These are phyloP conservation scores for Hylia prasina DNA, from an alignment of 2,113 vertebrate species.

Conservation along the genomic window DNA sequence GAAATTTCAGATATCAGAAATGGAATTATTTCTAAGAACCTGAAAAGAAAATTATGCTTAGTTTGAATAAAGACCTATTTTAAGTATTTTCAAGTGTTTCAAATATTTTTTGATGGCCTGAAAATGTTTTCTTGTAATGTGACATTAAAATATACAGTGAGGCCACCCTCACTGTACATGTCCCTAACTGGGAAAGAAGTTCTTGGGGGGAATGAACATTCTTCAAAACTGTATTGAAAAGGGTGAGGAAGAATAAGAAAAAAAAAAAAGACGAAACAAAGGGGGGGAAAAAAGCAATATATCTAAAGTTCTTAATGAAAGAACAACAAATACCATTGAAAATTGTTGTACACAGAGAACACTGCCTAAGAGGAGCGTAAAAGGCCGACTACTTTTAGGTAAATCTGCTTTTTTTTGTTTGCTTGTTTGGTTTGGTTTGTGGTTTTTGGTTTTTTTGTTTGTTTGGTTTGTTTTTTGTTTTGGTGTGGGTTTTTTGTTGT, in stretches of 20 bases:
- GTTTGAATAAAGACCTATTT: not conserved
- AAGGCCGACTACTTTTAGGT: not conserved
- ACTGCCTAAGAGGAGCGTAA: not conserved
- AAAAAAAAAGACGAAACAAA: not conserved
- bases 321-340: not conserved
- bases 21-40: not conserved
- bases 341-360: not conserved
- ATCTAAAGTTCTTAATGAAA: not conserved
- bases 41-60: not conserved
- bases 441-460: not conserved
- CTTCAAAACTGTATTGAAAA: not conserved
- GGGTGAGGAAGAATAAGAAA: not conserved
- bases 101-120: not conserved
- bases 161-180: not conserved
- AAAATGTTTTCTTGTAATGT: not conserved
- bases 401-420: not conserved
- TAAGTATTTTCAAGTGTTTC: not conserved
- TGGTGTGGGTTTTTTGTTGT: too few relatives aligned
- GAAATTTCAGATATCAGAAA: not conserved
- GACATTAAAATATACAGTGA: not conserved
- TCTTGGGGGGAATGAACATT: not conserved
- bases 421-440: not conserved
- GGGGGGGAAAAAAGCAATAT: rapidly evolving
- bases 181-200: not conserved
- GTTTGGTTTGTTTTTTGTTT: not conserved